A percentile compares a stretch with the other conserved stretches of the same genome.
phyloP scores from a whole-genome alignment of 2,888 invertebrate species.

The Lysandra coridon region DNA sequence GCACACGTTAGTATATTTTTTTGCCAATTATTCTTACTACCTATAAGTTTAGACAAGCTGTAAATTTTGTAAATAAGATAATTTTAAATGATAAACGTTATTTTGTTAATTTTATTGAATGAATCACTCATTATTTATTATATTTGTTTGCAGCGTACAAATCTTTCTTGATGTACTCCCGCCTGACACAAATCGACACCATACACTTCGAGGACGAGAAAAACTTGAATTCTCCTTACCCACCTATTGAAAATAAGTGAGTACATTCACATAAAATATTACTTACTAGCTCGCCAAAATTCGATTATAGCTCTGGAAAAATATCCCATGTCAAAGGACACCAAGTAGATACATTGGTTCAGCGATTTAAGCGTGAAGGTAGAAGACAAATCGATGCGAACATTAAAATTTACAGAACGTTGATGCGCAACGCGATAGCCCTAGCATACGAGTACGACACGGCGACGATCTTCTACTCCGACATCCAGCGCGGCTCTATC shows the following conservation, averaged over 20 bases:
- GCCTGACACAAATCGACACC: slow-evolving; percentile 89
- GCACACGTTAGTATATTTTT: slow-evolving; percentile 72
- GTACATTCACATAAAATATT: slow-evolving; percentile 36
- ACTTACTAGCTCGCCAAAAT: too few relatives aligned
- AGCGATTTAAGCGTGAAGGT: too few relatives aligned
- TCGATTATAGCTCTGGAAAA: too few relatives aligned
- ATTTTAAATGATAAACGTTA: neutral
- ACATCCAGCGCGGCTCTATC: slow-evolving; percentile 92
- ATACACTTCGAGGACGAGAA: slow-evolving; percentile 86
- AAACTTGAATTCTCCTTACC: slow-evolving; percentile 88
- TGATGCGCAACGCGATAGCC: slow-evolving; percentile 93
- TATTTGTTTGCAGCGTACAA: slow-evolving; percentile 81
- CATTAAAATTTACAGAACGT: slow-evolving; percentile 62
- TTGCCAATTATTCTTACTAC: neutral
- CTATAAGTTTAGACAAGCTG: neutral
- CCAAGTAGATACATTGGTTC: too few relatives aligned
- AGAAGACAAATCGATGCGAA: neutral
- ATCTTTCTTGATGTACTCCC: slow-evolving; percentile 91
- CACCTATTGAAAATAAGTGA: slow-evolving; percentile 83
- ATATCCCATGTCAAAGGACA: too few relatives aligned
- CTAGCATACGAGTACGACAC: slow-evolving; percentile 88
- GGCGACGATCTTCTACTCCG: slow-evolving; percentile 90
- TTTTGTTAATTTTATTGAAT: neutral
- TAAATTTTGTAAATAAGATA: too few relatives aligned
- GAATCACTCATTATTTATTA: neutral